phyloP scores from a whole-genome alignment of 1,140 invertebrate genomes.

The Pantala flavescens region DNA sequence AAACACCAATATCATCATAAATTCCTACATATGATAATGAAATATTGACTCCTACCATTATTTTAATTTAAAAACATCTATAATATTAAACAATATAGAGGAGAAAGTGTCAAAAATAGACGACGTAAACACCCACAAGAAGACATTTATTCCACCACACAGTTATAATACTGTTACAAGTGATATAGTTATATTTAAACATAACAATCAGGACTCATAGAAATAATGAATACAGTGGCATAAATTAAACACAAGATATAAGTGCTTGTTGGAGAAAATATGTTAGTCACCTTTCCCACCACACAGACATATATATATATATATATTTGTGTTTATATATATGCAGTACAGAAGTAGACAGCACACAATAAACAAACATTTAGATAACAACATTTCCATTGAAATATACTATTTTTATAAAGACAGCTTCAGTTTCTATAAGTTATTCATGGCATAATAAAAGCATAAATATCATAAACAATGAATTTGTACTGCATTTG shows the following conservation, averaged over 20 bases:
- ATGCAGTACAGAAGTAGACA: not conserved
- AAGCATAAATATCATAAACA: slow-evolving; percentile 8
- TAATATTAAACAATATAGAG: not conserved
- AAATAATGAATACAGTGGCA: not conserved
- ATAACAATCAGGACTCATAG: slow-evolving; percentile 2
- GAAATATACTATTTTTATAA: slow-evolving; percentile 2
- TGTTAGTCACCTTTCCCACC: not conserved
- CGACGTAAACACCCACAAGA: not conserved
- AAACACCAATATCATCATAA: too few relatives aligned
- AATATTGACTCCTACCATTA: not conserved
- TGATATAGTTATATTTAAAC: slow-evolving; percentile 11
- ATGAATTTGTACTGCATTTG: slow-evolving; percentile 10
- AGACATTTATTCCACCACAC: slow-evolving; percentile 9
- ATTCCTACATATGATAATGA: not conserved
- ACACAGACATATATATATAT: not conserved
- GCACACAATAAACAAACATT: slow-evolving; percentile 6
- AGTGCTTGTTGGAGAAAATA: not conserved
- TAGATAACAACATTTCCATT: slow-evolving; percentile 10
- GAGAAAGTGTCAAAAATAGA: not conserved
- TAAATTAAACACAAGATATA: not conserved
- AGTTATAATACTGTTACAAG: slow-evolving; percentile 7
- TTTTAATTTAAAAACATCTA: not conserved
- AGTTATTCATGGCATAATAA: not conserved
- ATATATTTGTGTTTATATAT: not conserved
- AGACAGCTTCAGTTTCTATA: not conserved